Percentiles rank a stretch among this genome's conserved stretches.
phyloP scores from a whole-genome alignment of 2,113 vertebrate genomes.

The Oncorhynchus mykiss region DNA sequence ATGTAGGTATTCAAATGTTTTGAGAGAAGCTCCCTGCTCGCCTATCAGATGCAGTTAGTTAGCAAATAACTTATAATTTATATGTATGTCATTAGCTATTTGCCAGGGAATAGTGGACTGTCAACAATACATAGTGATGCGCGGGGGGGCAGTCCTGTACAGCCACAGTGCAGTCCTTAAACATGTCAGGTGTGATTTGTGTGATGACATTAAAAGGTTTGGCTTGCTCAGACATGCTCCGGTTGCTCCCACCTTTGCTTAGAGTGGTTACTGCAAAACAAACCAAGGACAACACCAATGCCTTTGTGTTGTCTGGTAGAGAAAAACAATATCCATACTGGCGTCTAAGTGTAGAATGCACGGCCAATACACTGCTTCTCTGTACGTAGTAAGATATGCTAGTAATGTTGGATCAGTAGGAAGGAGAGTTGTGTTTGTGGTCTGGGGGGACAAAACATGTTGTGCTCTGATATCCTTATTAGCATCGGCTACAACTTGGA shows the following conservation, averaged over 20 bases:
- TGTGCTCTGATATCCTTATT: too few relatives aligned
- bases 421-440: too few relatives aligned
- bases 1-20: background rate
- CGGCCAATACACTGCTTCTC: background rate
- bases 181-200: conserved; percentile 17
- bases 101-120: background rate
- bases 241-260: conserved; percentile 1
- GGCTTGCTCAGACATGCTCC: conserved; percentile 8
- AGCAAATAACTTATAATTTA: too few relatives aligned
- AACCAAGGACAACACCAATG: background rate
- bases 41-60: background rate
- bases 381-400: background rate
- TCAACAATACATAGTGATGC: background rate
- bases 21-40: background rate
- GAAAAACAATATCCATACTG: background rate
- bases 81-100: too few relatives aligned
- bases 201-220: background rate
- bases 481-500: too few relatives aligned
- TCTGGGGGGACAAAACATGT: too few relatives aligned
- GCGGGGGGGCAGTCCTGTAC: background rate
- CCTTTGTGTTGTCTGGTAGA: background rate
- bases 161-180: conserved; percentile 1
- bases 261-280: background rate
- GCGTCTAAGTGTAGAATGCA: background rate
- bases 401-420: too few relatives aligned